These are phyloP conservation scores for Bombus soroeensis DNA, from an alignment of 1,140 invertebrate species.

Conservation along the genomic window DNA sequence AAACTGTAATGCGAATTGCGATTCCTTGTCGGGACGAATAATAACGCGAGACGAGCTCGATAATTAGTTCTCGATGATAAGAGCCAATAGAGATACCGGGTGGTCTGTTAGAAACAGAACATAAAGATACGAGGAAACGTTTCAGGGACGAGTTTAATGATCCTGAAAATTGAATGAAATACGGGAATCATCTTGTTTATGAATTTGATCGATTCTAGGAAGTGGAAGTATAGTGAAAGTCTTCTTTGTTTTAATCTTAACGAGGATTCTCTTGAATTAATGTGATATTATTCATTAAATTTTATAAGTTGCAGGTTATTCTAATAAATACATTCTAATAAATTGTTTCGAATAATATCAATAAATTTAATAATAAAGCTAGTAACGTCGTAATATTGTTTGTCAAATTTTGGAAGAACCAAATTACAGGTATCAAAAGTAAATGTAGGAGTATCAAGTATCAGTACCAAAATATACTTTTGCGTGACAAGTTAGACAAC, in stretches of 20 bases:
- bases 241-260: background rate
- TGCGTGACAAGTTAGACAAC: background rate
- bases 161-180: background rate
- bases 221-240: background rate
- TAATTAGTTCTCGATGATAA: conserved; percentile 61
- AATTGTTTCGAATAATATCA: background rate
- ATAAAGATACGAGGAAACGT: background rate
- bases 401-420: too few relatives aligned
- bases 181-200: conserved; percentile 12
- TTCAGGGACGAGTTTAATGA: background rate
- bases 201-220: background rate
- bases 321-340: background rate
- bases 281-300: background rate
- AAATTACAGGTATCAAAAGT: too few relatives aligned
- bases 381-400: too few relatives aligned
- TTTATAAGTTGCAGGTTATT: background rate
- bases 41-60: conserved; percentile 32
- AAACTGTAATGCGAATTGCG: conserved; percentile 30
- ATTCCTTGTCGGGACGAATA: conserved; percentile 26
- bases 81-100: background rate
- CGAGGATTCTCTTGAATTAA: background rate
- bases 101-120: background rate
- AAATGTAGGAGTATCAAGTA: too few relatives aligned
- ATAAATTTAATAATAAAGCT: background rate
- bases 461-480: too few relatives aligned